Percentiles rank a stretch among this genome's conserved stretches.
Evolutionary conservation across 2,888 invertebrate species (phyloP).

Genomic region (Orgyia antiqua): DNA sequence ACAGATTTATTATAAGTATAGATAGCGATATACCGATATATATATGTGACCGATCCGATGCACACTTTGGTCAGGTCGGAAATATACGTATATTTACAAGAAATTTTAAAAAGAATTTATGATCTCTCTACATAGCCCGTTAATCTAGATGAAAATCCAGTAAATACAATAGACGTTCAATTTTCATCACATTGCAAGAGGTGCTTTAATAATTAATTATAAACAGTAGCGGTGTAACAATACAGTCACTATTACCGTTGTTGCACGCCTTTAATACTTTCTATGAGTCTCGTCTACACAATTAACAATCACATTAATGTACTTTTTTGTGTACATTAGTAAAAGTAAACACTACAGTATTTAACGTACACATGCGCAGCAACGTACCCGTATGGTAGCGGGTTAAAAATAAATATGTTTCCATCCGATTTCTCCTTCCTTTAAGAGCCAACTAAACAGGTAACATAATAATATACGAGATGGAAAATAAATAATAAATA

Average conservation of each 20-base stretch:
- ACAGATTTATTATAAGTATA: too few species aligned
- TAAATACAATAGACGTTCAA: conserved; percentile 17
- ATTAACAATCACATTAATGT: conserved; percentile 61
- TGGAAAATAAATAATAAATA: too few species aligned
- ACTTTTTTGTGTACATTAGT: conserved; percentile 54
- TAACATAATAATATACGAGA: too few species aligned
- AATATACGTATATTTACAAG: too few species aligned
- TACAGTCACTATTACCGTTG: conserved; percentile 54
- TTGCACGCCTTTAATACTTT: conserved; percentile 62
- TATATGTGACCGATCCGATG: too few species aligned
- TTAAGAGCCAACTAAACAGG: too few species aligned
- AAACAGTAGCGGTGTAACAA: conserved; percentile 37
- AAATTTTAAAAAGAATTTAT: conserved; percentile 6
- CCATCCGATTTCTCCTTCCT: too few species aligned
- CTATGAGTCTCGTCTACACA: conserved; percentile 48
- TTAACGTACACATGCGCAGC: conserved; percentile 10
- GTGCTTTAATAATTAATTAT: conserved; percentile 19
- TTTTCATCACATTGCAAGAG: conserved; percentile 17
- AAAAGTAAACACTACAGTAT: conserved; percentile 43
- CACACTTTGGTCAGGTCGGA: too few species aligned
- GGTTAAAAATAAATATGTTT: too few species aligned
- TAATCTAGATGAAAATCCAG: conserved; percentile 19
- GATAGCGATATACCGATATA: too few species aligned
- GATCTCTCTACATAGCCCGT: conserved; percentile 4
- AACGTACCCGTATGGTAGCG: background rate